Base-by-base conservation (phyloP, 2,888 invertebrate species). In the Spilosoma lubricipeda region DNA sequence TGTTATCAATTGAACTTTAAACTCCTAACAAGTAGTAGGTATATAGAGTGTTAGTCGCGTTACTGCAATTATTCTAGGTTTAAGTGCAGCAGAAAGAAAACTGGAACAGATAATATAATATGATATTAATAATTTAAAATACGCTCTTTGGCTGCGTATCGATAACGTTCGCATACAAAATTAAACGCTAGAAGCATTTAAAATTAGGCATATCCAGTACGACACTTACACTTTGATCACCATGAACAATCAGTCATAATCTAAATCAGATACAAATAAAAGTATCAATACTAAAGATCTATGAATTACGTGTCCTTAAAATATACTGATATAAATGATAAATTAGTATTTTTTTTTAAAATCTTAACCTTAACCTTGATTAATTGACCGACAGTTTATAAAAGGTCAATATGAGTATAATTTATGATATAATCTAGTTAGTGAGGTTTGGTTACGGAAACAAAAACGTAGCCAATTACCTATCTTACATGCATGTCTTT, bases 1-100 rank as follows among this genome's bases (percentile, higher is more conserved):
- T 52, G 59, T 69, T 69, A 69, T n/a, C 36, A 70, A 69, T 69
- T 56, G 36, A 39, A 70, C 36, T 20, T 56, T 56, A 23, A 52
- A 52, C n/a, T 69, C n/a, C 39, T 9, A 33, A 18, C 27, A 56
- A 36, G 27, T 39, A 27, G 36, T n/a, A n/a, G n/a, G n/a, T 27
- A 59, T 56, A 20, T 69, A 36, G 52, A 52, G 52, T 52, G 69
- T 5, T 39, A 52, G 36, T 69, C 23, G 8, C 33, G n/a, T 36
- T 36, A 36, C 11, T 11, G 5, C 33, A 33, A 33, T 68, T 23
- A 45, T 64, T 1, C 18, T 63, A 65, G 45, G 11, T 48, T 33
- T 33, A 64, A 23, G 52, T 23, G 23, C 11, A n/a, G n/a, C n/a
- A 56, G 23, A 30, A 59, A 42, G 3, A 15, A 23, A 70, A 13